Conservation (phyloP, 2,797 vertebrate species). For the Sphenopsis melanotis region DNA sequence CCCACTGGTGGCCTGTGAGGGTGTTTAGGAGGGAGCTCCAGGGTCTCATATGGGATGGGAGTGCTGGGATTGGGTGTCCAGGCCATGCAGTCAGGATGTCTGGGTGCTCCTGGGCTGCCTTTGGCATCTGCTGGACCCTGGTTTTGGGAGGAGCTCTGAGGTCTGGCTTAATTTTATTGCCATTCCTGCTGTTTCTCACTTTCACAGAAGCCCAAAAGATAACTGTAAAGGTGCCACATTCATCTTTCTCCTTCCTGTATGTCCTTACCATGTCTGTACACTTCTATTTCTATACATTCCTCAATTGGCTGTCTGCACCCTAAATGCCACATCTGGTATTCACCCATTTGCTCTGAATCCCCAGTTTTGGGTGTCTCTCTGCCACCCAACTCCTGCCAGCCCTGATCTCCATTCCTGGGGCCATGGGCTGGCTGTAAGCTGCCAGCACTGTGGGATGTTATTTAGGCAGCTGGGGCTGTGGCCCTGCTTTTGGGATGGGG, state of each 20-base stretch:
- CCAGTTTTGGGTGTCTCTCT: not conserved
- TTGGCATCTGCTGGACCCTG: not conserved
- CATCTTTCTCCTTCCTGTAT: not conserved
- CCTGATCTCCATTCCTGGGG: not conserved
- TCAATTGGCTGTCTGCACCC: not conserved
- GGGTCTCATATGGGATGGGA: not conserved
- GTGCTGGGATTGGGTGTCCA: too few relatives aligned
- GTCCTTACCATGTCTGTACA: not conserved
- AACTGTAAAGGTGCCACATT: not conserved
- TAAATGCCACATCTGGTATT: not conserved
- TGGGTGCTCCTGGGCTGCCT: not conserved
- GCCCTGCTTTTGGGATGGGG: not conserved
- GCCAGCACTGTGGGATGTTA: not conserved
- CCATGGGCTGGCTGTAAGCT: not conserved
- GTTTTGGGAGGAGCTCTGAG: not conserved
- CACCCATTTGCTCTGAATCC: not conserved
- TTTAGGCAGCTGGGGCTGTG: not conserved
- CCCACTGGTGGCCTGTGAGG: not conserved
- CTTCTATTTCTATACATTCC: not conserved
- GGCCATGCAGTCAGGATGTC: rapidly evolving
- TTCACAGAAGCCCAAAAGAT: not conserved
- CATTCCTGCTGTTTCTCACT: not conserved
- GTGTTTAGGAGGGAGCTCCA: not conserved
- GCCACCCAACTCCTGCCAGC: not conserved
- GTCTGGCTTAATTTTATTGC: not conserved